Conservation (phyloP, 2,113 vertebrate species). For the Phasianus colchicus region DNA sequence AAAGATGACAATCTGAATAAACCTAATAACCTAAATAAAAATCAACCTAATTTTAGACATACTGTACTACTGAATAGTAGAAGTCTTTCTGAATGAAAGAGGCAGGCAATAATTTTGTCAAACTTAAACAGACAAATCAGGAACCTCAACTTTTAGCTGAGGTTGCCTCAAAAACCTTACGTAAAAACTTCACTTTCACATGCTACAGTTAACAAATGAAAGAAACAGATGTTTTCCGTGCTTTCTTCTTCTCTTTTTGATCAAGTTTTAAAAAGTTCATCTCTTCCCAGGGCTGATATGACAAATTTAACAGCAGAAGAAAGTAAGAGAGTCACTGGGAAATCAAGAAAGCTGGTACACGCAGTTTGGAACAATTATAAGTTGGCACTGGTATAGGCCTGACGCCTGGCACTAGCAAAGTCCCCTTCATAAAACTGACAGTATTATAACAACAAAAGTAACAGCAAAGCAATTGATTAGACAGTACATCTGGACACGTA, state of each 20-base stretch:
- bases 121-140: neutral
- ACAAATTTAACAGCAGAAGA: neutral
- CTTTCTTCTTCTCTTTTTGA: neutral
- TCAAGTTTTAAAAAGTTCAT: neutral
- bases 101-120: neutral
- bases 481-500: neutral
- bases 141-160: neutral
- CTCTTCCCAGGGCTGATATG: neutral
- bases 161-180: neutral
- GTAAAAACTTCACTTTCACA: neutral
- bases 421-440: neutral
- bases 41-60: neutral
- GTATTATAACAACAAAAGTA: neutral
- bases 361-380: neutral
- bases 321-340: neutral
- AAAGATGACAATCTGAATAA: neutral
- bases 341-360: neutral
- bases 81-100: neutral
- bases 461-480: neutral
- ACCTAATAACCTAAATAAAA: conserved; percentile 28
- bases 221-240: neutral
- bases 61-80: neutral
- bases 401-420: neutral
- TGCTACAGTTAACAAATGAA: neutral
- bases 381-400: neutral